Evolutionary conservation across 2,888 invertebrate species (phyloP), one percentile per base, ranked within the genome.

Genomic region (Rutpela maculata): DNA sequence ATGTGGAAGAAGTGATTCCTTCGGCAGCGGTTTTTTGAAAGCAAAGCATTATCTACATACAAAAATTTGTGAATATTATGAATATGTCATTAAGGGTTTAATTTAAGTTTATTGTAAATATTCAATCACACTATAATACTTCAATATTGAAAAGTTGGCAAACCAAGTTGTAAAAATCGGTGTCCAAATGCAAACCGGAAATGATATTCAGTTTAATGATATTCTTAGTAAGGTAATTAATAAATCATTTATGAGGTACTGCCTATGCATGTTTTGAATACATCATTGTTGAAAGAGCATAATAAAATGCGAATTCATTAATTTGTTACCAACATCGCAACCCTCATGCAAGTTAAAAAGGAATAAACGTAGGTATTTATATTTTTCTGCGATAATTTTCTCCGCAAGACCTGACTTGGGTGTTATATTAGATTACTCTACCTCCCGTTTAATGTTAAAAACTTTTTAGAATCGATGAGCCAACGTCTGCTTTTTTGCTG

Each of bases 251-350:
- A 50, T 50, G 50, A 50, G 50, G 50, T n/a, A 17, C 50, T 6
- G 50, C 50, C 50, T n/a, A 6, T n/a, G 50, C 50, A 50, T n/a
- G 50, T 50, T n/a, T 50, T 6, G n/a, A 50, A 50, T 50, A 50
- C 12, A n/a, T 43, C 43, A 43, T 15, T 43, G 12, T 50, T n/a
- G n/a, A 50, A 50, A 6, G 50, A 15, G 50, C 50, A 50, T n/a
- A 50, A 50, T 50, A 50, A 50, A 50, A 50, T 50, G 50, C n/a
- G n/a, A 50, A 50, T n/a, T 50, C 50, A 50, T 50, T 50, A 50
- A 50, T 3, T n/a, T 50, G n/a, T n/a, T 15, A 12, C 15, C n/a
- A n/a, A 50, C 50, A 15, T 50, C n/a, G 50, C n/a, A 50, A 50
- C 50, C 15, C 50, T 50, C 50, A 6, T 50, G 15, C 0, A 35